Evolutionary conservation across 2,113 vertebrate genomes (phyloP), one percentile per base, ranked within the genome.

Genomic region (Pterocles burchelli): DNA sequence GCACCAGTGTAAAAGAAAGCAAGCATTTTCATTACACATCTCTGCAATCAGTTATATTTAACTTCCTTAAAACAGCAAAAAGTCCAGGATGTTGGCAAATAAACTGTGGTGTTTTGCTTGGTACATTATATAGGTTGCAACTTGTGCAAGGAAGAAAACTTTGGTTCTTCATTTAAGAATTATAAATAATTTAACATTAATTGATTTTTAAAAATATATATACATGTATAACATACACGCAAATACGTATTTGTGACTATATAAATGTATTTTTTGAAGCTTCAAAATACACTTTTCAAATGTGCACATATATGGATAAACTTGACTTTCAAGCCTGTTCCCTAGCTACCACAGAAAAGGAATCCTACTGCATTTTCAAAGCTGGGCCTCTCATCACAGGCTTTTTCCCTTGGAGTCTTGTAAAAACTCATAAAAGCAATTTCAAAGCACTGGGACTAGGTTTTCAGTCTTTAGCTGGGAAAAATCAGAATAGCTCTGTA

Each of bases 11-110:
- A 84, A 92, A 95, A 88, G 86, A 86, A 96, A 96, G 89, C 71
- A 94, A 95, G 91, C 48, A 65, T 78, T 95, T 95, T 92, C 84
- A 61, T 94, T 91, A 95, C 95, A 95, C 89, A 90, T 85, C 93
- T 95, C 86, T 54, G 68, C 90, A 96, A 92, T 63, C 41, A 89
- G 48, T 93, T 95, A 87, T 61, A 91, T 94, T 88, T 96, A 93
- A 89, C 89, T 94, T 84, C 73, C 79, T 87, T 8, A 65, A 82
- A 95, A 10, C 11, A 7, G 52, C 65, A 78, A 71, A 77, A 90
- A 26, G 70, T 77, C 48, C 73, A 78, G 24, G 57, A 81, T 57
- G 58, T 92, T 93, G 95, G 90, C 88, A 94, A 22, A 54, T 29
- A 86, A 85, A 65, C 17, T 45, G 61, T 45, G 76, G 31, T 68